These are phyloP conservation scores for Prolemur simus DNA, from an alignment of 2,113 vertebrate species.

Conservation along the genomic window DNA sequence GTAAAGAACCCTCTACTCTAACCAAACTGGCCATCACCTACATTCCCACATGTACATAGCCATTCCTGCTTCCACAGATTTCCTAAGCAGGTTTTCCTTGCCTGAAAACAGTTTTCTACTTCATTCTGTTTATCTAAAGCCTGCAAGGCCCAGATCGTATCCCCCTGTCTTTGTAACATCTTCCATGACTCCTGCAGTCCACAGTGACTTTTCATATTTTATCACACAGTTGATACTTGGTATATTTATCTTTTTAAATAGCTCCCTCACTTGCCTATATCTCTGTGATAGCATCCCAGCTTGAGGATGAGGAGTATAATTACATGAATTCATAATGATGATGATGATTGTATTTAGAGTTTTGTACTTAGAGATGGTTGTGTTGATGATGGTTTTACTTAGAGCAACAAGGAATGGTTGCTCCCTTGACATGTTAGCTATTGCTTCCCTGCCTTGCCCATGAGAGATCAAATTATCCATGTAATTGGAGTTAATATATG, in stretches of 20 bases:
- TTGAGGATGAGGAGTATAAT: background rate
- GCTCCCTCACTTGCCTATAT: background rate
- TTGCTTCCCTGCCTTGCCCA: fast-evolving
- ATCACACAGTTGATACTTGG: background rate
- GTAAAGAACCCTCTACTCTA: background rate
- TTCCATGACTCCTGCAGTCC: background rate
- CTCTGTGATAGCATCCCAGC: background rate
- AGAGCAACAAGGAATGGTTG: background rate
- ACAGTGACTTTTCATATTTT: background rate
- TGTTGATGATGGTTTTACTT: background rate
- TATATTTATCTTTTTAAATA: background rate
- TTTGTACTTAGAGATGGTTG: background rate
- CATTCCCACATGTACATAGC: background rate
- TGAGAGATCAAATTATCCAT: background rate
- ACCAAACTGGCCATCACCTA: background rate
- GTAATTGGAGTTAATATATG: background rate
- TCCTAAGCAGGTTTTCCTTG: background rate
- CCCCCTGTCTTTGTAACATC: background rate
- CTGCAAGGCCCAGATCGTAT: background rate
- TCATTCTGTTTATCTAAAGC: background rate
- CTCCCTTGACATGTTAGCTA: background rate
- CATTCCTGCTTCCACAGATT: background rate
- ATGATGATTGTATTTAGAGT: background rate
- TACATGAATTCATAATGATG: slow-evolving; percentile 10
- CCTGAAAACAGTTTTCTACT: background rate